Base-by-base conservation (phyloP, 2,888 invertebrate genomes). In the Pseudococcus longispinus region DNA sequence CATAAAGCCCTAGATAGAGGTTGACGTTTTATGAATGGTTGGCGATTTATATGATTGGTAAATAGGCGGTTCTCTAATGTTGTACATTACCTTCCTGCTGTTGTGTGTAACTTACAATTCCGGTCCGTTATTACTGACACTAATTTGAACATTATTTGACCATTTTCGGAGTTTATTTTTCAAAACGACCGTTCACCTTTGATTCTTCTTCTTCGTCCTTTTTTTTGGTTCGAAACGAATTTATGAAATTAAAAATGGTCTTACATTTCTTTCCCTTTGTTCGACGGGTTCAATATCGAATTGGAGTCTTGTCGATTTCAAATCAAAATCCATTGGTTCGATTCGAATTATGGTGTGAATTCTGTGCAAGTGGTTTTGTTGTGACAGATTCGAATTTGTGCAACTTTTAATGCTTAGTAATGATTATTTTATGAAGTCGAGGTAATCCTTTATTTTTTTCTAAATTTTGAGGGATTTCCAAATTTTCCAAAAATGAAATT, bases 111-210 rank as follows among this genome's bases (percentile, higher is more conserved):
- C 86, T 86, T 80, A 80, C 86, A 80, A 86, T 86, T 86, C 55
- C 86, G 46, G 80, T 77, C 80, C 77, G 77, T 85, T 86, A 86
- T 86, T 86, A 80, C 86, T 55, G 86, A 80, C 86, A 86, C 80
- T 86, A 86, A 86, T 86, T 86, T 51, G 86, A 80, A 86, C 86
- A 86, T 86, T 86, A 86, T 86, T 86, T 80, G 86, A 77, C 86
- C 86, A 80, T 86, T 86, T 85, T 86, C 77, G 86, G 51, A 80
- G 74, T 86, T 80, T 86, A 86, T 86, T 80, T 86, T 86, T 86
- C 51, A 86, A 80, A 86, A 70, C 23, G 11, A 42, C 42, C 77
- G 77, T 80, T 42, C 29, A 80, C 77, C 77, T 80, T 80, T 70
- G 20, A 9, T 29, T 70, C 70, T 70, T 29, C 29, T 29, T 70